phyloP scores from a whole-genome alignment of 2,797 vertebrate genomes.

The Enteromius fasciolatus region DNA sequence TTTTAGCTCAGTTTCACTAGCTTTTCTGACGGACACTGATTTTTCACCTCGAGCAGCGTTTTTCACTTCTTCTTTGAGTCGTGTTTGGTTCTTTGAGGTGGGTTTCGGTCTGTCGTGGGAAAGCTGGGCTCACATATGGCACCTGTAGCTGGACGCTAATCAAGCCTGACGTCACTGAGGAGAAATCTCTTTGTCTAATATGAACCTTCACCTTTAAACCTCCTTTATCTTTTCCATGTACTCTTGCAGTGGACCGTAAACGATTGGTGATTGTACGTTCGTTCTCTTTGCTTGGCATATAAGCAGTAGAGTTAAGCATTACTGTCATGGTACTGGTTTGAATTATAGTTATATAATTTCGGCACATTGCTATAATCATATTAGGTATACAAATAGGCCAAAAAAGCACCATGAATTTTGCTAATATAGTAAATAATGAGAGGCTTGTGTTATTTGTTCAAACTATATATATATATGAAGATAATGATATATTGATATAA shows the following conservation, averaged over 20 bases:
- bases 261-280: not conserved
- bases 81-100: not conserved
- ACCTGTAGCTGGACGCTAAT: not conserved
- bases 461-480: no score
- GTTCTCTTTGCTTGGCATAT: not conserved
- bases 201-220: constrained; percentile 10
- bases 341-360: not conserved
- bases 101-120: not conserved
- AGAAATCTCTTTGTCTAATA: constrained; percentile 16
- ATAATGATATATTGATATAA: no score
- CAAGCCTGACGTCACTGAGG: not conserved
- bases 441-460: not conserved
- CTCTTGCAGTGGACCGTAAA: not conserved
- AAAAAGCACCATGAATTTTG: not conserved
- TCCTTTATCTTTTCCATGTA: not conserved
- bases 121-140: not conserved
- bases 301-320: not conserved
- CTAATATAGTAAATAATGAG: not conserved
- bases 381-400: not conserved
- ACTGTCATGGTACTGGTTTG: not conserved
- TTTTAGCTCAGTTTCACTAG: not conserved
- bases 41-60: not conserved
- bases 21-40: not conserved
- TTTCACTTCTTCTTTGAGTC: not conserved
- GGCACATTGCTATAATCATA: not conserved